Conservation (phyloP, 2,113 vertebrate genomes). For the Hylia prasina region DNA sequence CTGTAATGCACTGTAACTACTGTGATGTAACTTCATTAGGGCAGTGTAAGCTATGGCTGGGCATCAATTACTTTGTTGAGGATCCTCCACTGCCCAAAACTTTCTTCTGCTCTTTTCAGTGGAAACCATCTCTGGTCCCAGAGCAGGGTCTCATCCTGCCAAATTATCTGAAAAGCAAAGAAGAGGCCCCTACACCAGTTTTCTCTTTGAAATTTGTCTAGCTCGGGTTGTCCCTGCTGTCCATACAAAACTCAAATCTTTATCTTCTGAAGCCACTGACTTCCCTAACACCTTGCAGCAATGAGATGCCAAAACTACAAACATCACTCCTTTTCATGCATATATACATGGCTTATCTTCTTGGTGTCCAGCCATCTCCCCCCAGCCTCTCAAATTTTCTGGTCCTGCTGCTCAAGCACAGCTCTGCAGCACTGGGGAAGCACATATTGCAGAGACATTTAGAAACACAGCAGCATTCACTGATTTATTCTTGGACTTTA, state of each 20-base stretch:
- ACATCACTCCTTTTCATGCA: not conserved
- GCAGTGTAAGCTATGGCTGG: fast-evolving
- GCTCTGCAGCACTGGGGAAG: not conserved
- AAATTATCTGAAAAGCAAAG: not conserved
- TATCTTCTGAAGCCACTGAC: not conserved
- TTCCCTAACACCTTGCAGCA: not conserved
- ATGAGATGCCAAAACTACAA: not conserved
- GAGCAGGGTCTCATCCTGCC: not conserved
- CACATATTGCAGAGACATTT: not conserved
- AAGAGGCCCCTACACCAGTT: not conserved
- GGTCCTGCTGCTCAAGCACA: not conserved
- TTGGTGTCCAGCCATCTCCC: not conserved
- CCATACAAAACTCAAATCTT: not conserved
- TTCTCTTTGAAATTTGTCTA: not conserved
- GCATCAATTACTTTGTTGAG: not conserved
- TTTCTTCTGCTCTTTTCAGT: not conserved
- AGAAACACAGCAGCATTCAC: not conserved
- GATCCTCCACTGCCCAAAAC: not conserved
- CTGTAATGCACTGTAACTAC: not conserved
- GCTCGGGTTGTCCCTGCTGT: not conserved
- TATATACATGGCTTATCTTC: not conserved
- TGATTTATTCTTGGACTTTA: not conserved
- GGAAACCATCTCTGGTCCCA: not conserved
- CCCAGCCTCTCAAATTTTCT: not conserved
- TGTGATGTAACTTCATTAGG: not conserved